These are phyloP conservation scores for Muscicapa adusta DNA, from an alignment of 2,113 vertebrate species.

Conservation along the genomic window DNA sequence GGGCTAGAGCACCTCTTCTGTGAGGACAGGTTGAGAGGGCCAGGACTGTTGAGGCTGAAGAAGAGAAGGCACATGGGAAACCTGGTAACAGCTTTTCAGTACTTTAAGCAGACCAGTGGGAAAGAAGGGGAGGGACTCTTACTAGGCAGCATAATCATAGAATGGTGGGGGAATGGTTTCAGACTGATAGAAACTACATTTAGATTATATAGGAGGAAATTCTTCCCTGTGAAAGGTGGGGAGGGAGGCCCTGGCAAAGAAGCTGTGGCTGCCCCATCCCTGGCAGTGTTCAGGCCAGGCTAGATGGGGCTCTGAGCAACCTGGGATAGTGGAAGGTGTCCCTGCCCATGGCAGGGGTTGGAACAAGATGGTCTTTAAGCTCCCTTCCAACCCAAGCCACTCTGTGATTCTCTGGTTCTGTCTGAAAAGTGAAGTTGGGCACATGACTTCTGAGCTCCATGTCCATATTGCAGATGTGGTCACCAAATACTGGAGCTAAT, in stretches of 20 bases:
- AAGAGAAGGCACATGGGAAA: background rate
- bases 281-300: fast-evolving
- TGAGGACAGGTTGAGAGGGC: background rate
- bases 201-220: background rate
- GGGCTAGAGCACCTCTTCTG: background rate
- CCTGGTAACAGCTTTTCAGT: background rate
- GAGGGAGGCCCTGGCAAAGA: background rate
- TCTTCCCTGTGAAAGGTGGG: fast-evolving
- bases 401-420: background rate
- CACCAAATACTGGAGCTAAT: background rate
- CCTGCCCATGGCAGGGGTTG: background rate
- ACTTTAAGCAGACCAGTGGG: background rate
- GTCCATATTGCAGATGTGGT: background rate
- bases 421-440: background rate
- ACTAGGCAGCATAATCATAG: fast-evolving
- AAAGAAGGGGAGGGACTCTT: background rate
- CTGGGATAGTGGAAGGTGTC: background rate
- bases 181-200: background rate
- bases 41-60: background rate
- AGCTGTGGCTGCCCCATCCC: background rate
- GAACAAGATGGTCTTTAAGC: background rate
- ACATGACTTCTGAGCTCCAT: background rate
- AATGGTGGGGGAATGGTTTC: background rate
- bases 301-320: fast-evolving
- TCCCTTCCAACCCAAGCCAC: background rate